phyloP scores from a whole-genome alignment of 2,797 vertebrate genomes.

The Danio choprae region DNA sequence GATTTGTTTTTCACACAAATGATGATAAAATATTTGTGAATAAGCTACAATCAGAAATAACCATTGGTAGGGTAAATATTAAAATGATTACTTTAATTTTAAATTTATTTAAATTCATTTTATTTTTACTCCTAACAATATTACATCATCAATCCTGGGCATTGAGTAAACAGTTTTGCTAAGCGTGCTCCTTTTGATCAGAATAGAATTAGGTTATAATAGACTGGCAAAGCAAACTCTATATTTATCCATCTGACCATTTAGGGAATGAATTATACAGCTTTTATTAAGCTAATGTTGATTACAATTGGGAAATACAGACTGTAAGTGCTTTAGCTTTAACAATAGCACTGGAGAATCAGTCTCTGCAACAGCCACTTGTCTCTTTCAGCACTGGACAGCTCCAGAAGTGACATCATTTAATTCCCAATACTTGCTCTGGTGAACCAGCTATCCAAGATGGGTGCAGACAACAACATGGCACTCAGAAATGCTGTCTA shows the following conservation, averaged over 20 bases:
- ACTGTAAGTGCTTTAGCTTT: not conserved
- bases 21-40: too few species aligned
- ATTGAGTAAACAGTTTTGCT: not conserved
- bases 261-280: too few species aligned
- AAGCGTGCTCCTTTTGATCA: slow-evolving; percentile 1
- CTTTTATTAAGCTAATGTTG: too few species aligned
- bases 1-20: too few species aligned
- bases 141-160: too few species aligned
- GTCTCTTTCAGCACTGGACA: slow-evolving; percentile 47
- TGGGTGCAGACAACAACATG: not conserved
- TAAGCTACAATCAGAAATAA: not conserved
- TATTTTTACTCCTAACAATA: too few species aligned
- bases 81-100: too few species aligned
- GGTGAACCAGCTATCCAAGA: not conserved
- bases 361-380: slow-evolving; percentile 13
- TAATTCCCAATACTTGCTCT: not conserved
- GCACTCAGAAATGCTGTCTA: not conserved
- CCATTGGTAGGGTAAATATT: slow-evolving; percentile 3
- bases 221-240: not conserved
- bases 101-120: too few species aligned
- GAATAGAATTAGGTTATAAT: not conserved
- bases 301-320: not conserved
- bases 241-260: too few species aligned
- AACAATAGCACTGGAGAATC: not conserved
- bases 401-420: slow-evolving; percentile 6